Percentiles rank a stretch among this genome's conserved stretches.
Conservation (phyloP, 2,113 vertebrate genomes). For the Eublepharis macularius region DNA sequence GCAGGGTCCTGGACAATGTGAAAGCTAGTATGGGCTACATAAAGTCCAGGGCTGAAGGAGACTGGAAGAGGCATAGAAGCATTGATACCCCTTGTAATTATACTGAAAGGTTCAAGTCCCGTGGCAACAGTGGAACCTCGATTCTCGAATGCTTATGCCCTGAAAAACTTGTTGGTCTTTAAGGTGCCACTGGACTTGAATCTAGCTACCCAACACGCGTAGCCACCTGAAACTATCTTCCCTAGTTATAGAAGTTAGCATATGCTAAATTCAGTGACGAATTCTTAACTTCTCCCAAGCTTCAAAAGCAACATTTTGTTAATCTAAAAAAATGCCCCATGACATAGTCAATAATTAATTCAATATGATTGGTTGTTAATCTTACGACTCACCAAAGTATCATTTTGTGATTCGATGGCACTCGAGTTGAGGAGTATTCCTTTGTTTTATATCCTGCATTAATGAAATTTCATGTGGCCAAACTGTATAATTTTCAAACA, state of each 20-base stretch:
- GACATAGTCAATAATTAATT: background rate
- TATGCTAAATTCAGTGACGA: background rate
- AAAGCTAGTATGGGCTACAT: background rate
- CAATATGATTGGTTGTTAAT: background rate
- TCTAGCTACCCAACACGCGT: too few species aligned
- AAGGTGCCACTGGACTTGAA: too few species aligned
- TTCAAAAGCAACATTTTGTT: background rate
- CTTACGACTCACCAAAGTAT: background rate
- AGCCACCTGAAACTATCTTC: too few species aligned
- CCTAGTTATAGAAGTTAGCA: background rate
- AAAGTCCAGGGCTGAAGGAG: background rate
- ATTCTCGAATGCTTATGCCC: too few species aligned
- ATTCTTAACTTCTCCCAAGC: background rate
- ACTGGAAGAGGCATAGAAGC: background rate
- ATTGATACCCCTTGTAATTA: too few species aligned
- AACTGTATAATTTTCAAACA: constrained; percentile 21
- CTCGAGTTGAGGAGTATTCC: background rate
- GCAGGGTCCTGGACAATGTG: background rate
- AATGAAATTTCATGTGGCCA: background rate
- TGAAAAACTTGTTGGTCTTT: too few species aligned
- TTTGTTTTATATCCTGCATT: background rate
- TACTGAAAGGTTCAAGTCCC: too few species aligned
- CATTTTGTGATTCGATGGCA: background rate
- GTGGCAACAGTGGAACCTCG: too few species aligned
- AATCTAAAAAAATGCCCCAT: background rate